A percentile compares a stretch with the other conserved stretches of the same genome.
phyloP scores from a whole-genome alignment of 2,113 vertebrate genomes.

The Galeopterus variegatus region DNA sequence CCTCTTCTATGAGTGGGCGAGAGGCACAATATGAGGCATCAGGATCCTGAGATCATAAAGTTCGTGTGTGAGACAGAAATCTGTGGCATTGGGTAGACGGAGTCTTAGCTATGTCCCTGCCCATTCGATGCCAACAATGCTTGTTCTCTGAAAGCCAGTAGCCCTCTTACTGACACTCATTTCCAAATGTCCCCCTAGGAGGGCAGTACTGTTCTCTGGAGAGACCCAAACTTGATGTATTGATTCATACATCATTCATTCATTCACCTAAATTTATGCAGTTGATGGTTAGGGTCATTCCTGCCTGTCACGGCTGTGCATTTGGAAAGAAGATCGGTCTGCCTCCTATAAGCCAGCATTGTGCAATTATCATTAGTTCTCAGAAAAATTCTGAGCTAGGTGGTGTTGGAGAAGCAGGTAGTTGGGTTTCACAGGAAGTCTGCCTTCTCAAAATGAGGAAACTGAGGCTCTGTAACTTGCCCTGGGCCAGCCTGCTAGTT shows the following conservation, averaged over 20 bases:
- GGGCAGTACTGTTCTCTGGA: too few species aligned
- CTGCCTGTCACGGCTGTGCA: neutral
- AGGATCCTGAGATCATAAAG: neutral
- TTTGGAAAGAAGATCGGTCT: neutral
- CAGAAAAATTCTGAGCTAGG: neutral
- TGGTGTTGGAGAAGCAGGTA: neutral
- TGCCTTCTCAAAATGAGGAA: conserved; percentile 3
- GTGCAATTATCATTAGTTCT: neutral
- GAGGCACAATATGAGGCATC: neutral
- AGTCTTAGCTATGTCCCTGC: neutral
- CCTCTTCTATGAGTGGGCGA: neutral
- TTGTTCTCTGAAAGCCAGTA: neutral
- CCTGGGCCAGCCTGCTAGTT: neutral
- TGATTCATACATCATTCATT: neutral
- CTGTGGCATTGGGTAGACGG: neutral
- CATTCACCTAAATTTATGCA: neutral
- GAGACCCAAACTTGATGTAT: neutral
- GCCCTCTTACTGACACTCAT: neutral
- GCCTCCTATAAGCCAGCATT: neutral
- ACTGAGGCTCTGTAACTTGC: conserved; percentile 60
- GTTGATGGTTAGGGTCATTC: neutral
- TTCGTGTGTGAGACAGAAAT: conserved; percentile 29
- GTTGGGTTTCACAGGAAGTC: neutral
- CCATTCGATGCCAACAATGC: neutral
- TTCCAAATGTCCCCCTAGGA: neutral